Conservation (phyloP, 1,140 invertebrate species). For the Drosophila erecta region DNA sequence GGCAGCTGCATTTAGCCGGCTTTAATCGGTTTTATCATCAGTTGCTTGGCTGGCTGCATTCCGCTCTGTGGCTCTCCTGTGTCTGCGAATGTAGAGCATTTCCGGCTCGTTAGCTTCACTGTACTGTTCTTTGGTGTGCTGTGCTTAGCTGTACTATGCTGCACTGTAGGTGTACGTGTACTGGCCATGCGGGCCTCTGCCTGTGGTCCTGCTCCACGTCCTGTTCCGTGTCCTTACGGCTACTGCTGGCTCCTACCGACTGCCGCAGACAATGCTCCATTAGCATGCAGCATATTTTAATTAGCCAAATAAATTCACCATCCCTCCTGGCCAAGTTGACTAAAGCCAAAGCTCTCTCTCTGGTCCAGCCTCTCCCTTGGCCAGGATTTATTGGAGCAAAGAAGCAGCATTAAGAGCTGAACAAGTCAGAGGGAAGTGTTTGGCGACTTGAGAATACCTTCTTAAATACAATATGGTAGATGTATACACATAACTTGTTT, state of each 20-base stretch:
- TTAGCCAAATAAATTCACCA: constrained; percentile 79
- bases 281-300: constrained; percentile 82
- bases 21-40: constrained; percentile 71
- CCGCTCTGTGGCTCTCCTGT: constrained; percentile 6
- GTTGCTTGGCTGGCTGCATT: constrained; percentile 29
- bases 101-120: constrained; percentile 74
- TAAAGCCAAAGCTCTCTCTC: constrained; percentile 50
- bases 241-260: constrained; percentile 13
- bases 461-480: background rate
- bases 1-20: constrained; percentile 49
- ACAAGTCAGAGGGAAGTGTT: background rate
- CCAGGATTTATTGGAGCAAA: constrained; percentile 60
- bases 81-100: constrained; percentile 75
- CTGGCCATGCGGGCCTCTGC: constrained; percentile 42
- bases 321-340: constrained; percentile 34
- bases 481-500: too few relatives aligned
- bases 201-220: constrained; percentile 28
- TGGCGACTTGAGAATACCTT: background rate
- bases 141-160: background rate
- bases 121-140: background rate
- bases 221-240: constrained; percentile 5
- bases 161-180: constrained; percentile 16
- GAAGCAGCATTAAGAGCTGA: constrained; percentile 28
- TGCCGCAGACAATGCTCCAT: constrained; percentile 74
- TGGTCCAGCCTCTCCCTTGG: constrained; percentile 9